phyloP scores from a whole-genome alignment of 2,113 vertebrate genomes.

The Tor tambroides region DNA sequence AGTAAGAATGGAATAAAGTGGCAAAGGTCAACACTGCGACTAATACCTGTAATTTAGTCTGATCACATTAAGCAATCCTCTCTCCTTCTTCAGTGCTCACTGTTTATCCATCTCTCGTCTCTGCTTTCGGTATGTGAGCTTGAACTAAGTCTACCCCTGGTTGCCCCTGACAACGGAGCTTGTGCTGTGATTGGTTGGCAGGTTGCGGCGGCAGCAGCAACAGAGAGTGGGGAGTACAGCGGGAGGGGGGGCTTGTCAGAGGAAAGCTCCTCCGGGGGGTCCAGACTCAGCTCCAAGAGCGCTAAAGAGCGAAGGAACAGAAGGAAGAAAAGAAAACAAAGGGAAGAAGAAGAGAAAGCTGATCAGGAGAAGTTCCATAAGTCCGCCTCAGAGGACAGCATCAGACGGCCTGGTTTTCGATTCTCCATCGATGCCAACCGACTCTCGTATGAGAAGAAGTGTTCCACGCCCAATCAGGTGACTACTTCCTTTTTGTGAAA shows the following conservation, averaged over 20 bases:
- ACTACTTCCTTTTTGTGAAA: background rate
- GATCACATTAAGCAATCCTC: background rate
- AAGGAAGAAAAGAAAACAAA: conserved; percentile 86
- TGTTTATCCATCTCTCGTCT: background rate
- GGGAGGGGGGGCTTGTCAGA: conserved; percentile 82
- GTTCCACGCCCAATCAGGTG: conserved; percentile 96
- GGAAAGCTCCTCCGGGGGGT: conserved; percentile 91
- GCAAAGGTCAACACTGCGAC: background rate
- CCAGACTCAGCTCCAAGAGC: conserved; percentile 95
- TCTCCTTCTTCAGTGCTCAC: background rate
- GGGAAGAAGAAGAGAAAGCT: conserved; percentile 79
- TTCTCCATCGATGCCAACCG: conserved; percentile 93
- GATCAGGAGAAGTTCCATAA: conserved; percentile 85
- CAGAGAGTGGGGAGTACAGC: conserved; percentile 87
- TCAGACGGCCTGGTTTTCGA: conserved; percentile 88
- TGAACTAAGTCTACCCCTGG: conserved; percentile 64
- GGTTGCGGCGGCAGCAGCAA: conserved; percentile 81
- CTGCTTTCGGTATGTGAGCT: conserved; percentile 31
- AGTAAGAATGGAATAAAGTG: background rate
- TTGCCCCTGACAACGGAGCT: conserved; percentile 74
- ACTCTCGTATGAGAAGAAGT: conserved; percentile 91
- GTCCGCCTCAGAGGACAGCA: conserved; percentile 93
- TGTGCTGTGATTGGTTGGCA: conserved; percentile 71
- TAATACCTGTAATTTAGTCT: background rate
- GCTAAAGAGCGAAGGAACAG: conserved; percentile 92